phyloP scores from a whole-genome alignment of 2,888 invertebrate species.

The Andrena praecox region DNA sequence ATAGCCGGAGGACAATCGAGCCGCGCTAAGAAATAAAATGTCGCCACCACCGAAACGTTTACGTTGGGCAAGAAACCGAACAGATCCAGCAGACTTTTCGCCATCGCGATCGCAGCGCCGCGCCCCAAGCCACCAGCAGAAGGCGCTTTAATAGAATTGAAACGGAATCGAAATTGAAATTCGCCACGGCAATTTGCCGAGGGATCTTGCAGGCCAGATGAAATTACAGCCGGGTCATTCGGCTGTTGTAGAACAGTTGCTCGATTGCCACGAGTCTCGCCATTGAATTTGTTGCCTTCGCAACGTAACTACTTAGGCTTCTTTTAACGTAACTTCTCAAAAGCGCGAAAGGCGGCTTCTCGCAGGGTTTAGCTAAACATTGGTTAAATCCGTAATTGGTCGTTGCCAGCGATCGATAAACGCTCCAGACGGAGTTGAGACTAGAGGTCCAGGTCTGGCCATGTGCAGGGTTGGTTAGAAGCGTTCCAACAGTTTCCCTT shows the following conservation, averaged over 20 bases:
- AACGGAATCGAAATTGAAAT: constrained; percentile 37
- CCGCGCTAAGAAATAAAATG: constrained; percentile 10
- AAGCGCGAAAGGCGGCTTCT: too few species aligned
- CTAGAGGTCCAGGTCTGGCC: too few species aligned
- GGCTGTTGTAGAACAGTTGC: background rate
- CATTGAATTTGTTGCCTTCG: background rate
- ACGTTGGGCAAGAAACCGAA: background rate
- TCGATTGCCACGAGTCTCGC: background rate
- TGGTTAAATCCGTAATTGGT: too few species aligned
- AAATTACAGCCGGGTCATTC: constrained; percentile 12
- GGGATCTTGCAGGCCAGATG: constrained; percentile 14
- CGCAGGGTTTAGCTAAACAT: too few species aligned
- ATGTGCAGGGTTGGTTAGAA: background rate
- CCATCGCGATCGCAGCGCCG: background rate
- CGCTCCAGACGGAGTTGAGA: background rate
- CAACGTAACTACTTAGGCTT: background rate
- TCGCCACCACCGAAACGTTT: background rate
- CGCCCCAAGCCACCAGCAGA: constrained; percentile 2
- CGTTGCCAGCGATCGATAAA: background rate
- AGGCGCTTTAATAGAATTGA: constrained; percentile 25
- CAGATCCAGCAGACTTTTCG: background rate
- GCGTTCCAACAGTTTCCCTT: background rate
- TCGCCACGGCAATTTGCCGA: constrained; percentile 22
- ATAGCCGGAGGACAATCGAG: constrained; percentile 11
- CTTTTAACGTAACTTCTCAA: too few species aligned